Evolutionary conservation across 2,113 vertebrate species (phyloP), one percentile per base, ranked within the genome.

Genomic region (Cheirogaleus medius): DNA sequence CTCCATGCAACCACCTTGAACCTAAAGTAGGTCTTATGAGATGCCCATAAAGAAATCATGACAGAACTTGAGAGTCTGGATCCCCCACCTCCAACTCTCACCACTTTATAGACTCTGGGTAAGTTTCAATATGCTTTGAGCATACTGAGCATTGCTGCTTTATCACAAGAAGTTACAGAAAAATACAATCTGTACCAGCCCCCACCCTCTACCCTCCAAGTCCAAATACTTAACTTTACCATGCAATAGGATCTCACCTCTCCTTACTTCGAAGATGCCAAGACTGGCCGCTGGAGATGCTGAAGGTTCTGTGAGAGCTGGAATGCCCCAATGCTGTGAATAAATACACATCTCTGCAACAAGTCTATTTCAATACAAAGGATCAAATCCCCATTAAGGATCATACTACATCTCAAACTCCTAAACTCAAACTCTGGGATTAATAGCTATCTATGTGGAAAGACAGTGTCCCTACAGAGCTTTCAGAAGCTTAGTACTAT

Each of bases 291-390:
- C 97, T 96, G 98, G 98, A 64, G 97, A 94, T 90, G 96, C 91
- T 77, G 97, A 97, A 91, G 97, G 97, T 87, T 98, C 98, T 97
- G 98, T 96, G 95, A 98, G 90, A 97, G 96, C 97, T 90, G 98
- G 98, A 97, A 98, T 97, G 94, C 97, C 95, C 98, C 98, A 98
- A 87, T 98, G 98, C 98, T 98, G 98, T 98, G 97, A 92, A 98
- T 90, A 98, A 96, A 98, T 34, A 98, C 92, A 97, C 10, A 97
- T 96, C 71, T 98, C 96, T 97, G 97, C 98, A 97, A 98, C 97
- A 96, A 89, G 78, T 93, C 95, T 97, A 94, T 96, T 97, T 96
- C 92, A 91, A 39, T 34, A 97, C 25, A 86, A 96, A 90, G 89
- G 66, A 89, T 86, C 69, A 94, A 83, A 95, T 84, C 54, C 97